A percentile compares a stretch with the other conserved stretches of the same genome.
Evolutionary conservation across 2,797 vertebrate species (phyloP).

Genomic region (Sebastes jordani): DNA sequence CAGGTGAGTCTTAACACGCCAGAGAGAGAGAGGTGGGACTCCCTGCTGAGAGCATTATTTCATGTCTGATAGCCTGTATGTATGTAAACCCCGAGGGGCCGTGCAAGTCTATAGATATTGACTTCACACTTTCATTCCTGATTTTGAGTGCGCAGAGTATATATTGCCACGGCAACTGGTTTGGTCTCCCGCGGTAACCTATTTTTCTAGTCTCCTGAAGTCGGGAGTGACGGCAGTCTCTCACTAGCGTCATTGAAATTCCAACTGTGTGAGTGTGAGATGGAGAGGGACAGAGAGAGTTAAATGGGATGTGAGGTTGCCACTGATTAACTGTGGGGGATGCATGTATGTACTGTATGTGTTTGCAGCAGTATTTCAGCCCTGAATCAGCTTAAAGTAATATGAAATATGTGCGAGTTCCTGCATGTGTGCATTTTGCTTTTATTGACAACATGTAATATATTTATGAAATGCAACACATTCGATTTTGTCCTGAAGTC

Average conservation of each 20-base stretch:
- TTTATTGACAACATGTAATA: not conserved
- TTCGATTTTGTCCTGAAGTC: not conserved
- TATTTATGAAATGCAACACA: constrained; percentile 3
- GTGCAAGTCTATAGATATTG: constrained; percentile 32
- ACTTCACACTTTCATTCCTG: constrained; percentile 54
- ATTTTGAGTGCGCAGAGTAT: constrained; percentile 38
- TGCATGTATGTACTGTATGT: too few species aligned
- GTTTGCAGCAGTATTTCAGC: too few species aligned
- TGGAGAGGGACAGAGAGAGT: not conserved
- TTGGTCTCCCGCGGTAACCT: constrained; percentile 43
- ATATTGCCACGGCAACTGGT: constrained; percentile 69
- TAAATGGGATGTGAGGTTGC: constrained; percentile 9
- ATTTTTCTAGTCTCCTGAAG: constrained; percentile 37
- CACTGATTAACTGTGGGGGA: not conserved
- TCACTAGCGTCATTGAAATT: constrained; percentile 27
- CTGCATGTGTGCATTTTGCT: not conserved
- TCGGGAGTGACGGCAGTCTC: constrained; percentile 33
- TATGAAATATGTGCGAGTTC: not conserved
- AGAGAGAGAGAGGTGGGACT: not conserved
- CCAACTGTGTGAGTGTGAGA: constrained; percentile 1
- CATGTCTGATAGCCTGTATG: constrained; percentile 14
- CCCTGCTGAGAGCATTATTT: constrained; percentile 32
- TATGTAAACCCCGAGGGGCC: constrained; percentile 23
- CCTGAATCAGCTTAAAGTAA: too few species aligned
- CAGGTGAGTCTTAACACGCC: constrained; percentile 20